Conservation (phyloP, 2,113 vertebrate genomes). For the Orycteropus afer region DNA sequence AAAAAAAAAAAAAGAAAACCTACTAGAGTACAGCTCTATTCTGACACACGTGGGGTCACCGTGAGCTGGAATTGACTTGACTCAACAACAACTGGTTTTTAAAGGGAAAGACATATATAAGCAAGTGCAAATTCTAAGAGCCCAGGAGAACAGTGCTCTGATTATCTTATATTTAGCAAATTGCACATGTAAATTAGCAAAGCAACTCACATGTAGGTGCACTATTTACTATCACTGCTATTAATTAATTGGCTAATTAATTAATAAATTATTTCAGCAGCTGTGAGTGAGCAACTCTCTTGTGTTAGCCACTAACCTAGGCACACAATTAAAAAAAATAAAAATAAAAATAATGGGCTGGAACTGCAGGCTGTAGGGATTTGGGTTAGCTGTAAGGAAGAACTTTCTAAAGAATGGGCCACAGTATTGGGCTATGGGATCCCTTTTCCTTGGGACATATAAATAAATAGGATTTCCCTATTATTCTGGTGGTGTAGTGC, state of each 20-base stretch:
- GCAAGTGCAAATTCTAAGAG: background rate
- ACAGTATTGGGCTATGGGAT: no score
- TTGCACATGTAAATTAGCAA: background rate
- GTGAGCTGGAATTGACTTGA: no score
- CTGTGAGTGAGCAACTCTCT: background rate
- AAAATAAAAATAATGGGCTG: no score
- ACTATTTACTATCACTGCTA: background rate
- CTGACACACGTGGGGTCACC: background rate
- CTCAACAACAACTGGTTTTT: background rate
- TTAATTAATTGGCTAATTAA: background rate
- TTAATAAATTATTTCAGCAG: background rate
- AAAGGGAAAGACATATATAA: background rate
- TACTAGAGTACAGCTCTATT: background rate
- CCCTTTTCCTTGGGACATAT: background rate
- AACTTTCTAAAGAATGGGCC: background rate
- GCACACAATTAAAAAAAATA: accelerated
- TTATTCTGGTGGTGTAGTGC: no score
- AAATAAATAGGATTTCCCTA: background rate
- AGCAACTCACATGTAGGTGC: background rate
- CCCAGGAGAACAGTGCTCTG: background rate
- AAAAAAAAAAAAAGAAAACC: no score
- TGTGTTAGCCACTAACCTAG: background rate
- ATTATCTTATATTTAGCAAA: no score
- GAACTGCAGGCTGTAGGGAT: background rate
- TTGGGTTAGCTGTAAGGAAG: background rate